Evolutionary conservation across 2,888 invertebrate genomes (phyloP).

Genomic region (Trichacis sp.): DNA sequence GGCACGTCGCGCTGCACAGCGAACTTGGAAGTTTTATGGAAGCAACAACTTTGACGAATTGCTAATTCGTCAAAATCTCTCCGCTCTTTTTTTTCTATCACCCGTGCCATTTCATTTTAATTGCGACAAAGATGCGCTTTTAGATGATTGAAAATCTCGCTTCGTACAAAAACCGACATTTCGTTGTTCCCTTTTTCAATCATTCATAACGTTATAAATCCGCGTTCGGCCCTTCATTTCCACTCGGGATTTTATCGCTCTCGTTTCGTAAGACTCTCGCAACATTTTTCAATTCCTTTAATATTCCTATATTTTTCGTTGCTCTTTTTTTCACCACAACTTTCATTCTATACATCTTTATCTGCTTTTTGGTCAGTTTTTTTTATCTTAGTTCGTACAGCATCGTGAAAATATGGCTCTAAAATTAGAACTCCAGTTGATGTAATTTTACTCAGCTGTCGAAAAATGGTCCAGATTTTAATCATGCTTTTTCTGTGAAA

Average conservation of each 20-base stretch:
- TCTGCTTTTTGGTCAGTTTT: neutral
- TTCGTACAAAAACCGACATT: neutral
- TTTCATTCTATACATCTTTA: neutral
- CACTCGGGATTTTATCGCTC: neutral
- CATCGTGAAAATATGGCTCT: neutral
- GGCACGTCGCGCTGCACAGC: neutral
- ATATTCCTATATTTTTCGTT: constrained; percentile 1
- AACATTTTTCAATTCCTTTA: constrained; percentile 8
- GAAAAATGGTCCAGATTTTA: neutral
- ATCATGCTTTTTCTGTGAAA: too few species aligned
- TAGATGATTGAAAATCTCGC: neutral
- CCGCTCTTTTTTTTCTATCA: neutral
- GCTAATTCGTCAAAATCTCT: neutral
- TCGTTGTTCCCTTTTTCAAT: neutral
- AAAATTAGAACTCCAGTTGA: neutral
- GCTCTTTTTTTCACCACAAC: neutral
- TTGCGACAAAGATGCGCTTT: neutral
- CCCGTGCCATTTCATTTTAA: neutral
- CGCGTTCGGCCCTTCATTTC: neutral
- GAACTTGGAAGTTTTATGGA: neutral
- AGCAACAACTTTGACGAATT: neutral
- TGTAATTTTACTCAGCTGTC: too few species aligned
- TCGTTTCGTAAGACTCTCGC: neutral
- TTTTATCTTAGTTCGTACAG: neutral
- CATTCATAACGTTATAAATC: neutral